Evolutionary conservation across 1,140 invertebrate species (phyloP).

Genomic region (Colletes latitarsis): DNA sequence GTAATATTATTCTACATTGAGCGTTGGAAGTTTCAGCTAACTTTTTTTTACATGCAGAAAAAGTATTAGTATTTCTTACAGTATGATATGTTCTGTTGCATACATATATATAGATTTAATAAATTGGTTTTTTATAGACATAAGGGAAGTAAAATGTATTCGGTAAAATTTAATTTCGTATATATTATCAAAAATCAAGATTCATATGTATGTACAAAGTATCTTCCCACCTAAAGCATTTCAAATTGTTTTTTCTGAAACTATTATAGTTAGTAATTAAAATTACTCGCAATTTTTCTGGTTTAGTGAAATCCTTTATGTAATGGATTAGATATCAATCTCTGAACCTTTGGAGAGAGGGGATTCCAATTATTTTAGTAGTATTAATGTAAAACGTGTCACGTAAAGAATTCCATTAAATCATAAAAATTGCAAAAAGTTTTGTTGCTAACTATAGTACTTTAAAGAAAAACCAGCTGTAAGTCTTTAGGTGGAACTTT

Average conservation of each 20-base stretch:
- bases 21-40: neutral
- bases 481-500: neutral
- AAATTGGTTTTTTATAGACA: neutral
- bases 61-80: neutral
- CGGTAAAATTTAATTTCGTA: neutral
- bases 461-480: neutral
- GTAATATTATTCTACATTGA: neutral
- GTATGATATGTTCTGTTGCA: neutral
- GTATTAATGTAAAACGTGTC: too few relatives aligned
- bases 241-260: too few relatives aligned
- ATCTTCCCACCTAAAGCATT: neutral
- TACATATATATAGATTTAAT: neutral
- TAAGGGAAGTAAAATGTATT: neutral
- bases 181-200: neutral
- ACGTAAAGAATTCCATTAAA: too few relatives aligned
- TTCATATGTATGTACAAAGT: neutral
- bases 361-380: too few relatives aligned
- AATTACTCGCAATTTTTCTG: too few relatives aligned
- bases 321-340: too few relatives aligned
- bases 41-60: conserved; percentile 7
- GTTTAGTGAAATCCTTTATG: too few relatives aligned
- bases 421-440: too few relatives aligned
- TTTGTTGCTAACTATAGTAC: too few relatives aligned
- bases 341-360: too few relatives aligned
- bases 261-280: too few relatives aligned